phyloP scores from a whole-genome alignment of 2,888 invertebrate genomes.

The Patella depressa region DNA sequence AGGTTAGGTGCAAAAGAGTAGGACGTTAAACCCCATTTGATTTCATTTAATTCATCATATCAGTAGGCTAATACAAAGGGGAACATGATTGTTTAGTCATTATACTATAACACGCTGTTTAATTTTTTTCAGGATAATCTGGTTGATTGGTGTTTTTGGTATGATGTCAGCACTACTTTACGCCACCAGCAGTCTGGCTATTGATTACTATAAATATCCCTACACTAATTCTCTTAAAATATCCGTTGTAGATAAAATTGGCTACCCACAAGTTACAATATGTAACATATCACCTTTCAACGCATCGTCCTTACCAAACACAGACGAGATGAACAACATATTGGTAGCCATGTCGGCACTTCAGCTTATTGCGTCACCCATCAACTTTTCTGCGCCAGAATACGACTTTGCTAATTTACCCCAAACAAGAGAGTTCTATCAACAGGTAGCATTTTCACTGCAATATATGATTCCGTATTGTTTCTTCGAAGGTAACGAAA shows the following conservation, averaged over 20 bases:
- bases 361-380: neutral
- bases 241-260: neutral
- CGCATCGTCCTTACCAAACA: neutral
- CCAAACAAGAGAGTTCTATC: neutral
- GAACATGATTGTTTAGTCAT: too few relatives aligned
- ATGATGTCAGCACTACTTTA: neutral
- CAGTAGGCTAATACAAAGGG: too few relatives aligned
- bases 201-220: neutral
- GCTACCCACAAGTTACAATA: neutral
- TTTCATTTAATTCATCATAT: too few relatives aligned
- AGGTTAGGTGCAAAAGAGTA: too few relatives aligned
- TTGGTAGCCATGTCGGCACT: neutral
- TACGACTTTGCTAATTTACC: neutral
- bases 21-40: too few relatives aligned
- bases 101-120: too few relatives aligned
- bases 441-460: neutral
- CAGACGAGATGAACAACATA: too few relatives aligned
- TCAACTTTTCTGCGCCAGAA: neutral
- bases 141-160: neutral
- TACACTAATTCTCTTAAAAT: neutral
- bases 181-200: neutral
- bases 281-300: neutral
- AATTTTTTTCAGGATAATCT: neutral
- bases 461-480: neutral
- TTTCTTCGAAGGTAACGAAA: neutral